Conservation (phyloP, 2,113 vertebrate genomes). For the Istiophorus platypterus region DNA sequence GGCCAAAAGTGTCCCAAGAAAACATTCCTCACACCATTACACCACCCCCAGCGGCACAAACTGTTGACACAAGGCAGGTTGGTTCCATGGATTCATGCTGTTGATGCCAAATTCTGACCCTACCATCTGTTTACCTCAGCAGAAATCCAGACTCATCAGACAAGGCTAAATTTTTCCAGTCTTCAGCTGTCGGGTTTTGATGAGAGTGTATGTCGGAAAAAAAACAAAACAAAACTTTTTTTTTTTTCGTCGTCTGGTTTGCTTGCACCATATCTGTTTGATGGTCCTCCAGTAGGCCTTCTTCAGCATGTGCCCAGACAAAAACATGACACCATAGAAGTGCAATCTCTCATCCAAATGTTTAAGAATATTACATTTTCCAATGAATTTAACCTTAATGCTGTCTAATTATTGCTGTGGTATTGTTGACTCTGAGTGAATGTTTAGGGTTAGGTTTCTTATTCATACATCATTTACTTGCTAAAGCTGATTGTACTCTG, state of each 20-base stretch:
- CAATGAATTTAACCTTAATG: no score
- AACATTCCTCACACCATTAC: background rate
- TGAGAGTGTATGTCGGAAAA: background rate
- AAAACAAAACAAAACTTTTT: no score
- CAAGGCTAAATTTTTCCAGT: background rate
- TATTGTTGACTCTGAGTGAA: no score
- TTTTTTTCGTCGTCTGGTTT: no score
- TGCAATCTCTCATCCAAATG: no score
- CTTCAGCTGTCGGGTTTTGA: background rate
- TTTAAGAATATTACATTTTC: no score
- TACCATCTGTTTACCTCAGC: no score
- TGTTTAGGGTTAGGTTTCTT: background rate
- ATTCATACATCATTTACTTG: no score
- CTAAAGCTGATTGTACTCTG: background rate
- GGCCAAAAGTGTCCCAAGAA: background rate
- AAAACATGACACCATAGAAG: background rate
- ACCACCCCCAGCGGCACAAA: background rate
- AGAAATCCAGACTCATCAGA: background rate
- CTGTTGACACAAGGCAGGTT: background rate
- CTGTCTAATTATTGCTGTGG: background rate
- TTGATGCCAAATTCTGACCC: background rate
- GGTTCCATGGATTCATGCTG: background rate
- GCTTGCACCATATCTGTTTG: no score
- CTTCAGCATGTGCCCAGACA: background rate
- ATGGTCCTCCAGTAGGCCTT: no score